Conservation (phyloP, 2,888 invertebrate species). For the Bombyx huttoni region DNA sequence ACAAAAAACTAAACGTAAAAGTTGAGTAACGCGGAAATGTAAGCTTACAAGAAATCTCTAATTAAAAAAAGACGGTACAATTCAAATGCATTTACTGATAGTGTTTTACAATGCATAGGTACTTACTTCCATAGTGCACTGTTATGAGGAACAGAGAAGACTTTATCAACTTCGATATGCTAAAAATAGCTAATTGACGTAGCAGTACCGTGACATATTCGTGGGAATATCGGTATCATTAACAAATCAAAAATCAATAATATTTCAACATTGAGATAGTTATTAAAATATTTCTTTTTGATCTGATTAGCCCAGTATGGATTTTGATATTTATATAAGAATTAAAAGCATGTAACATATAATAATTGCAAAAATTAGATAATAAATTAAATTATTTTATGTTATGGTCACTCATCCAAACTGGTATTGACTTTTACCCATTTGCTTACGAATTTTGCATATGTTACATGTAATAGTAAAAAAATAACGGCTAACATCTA, state of each 20-base stretch:
- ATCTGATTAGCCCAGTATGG: too few relatives aligned
- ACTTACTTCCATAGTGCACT: constrained; percentile 3
- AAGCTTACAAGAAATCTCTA: too few relatives aligned
- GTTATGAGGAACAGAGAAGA: constrained; percentile 15
- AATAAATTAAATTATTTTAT: too few relatives aligned
- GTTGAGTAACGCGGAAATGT: background rate
- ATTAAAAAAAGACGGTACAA: background rate
- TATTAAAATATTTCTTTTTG: too few relatives aligned
- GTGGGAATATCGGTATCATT: constrained; percentile 25
- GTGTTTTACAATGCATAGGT: constrained; percentile 1
- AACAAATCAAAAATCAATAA: background rate
- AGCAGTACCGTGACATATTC: constrained; percentile 21
- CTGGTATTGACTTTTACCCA: too few relatives aligned
- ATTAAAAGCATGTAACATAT: too few relatives aligned
- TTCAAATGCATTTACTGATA: constrained; percentile 1
- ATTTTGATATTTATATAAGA: too few relatives aligned
- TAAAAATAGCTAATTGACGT: constrained; percentile 48
- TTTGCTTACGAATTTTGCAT: background rate
- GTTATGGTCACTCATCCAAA: too few relatives aligned
- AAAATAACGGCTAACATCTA: background rate
- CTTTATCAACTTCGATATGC: constrained; percentile 52
- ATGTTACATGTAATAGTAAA: background rate
- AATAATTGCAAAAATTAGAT: too few relatives aligned
- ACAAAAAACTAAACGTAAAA: background rate
- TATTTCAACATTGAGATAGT: too few relatives aligned